phyloP scores from a whole-genome alignment of 2,113 vertebrate genomes.

The Antechinus stuartii region DNA sequence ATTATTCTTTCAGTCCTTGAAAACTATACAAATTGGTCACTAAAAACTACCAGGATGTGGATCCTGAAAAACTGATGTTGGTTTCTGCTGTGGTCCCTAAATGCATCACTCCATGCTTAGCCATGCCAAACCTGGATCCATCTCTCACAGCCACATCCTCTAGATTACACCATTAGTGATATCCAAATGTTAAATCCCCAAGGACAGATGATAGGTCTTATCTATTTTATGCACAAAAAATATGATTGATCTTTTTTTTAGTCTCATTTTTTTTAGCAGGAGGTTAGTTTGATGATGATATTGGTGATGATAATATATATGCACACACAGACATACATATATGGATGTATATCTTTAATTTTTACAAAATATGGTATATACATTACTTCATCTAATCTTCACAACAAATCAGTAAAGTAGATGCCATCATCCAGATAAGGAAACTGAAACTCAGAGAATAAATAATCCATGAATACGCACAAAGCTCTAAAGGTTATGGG shows the following conservation, averaged over 20 bases:
- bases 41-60: neutral
- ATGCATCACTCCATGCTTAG: neutral
- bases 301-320: neutral
- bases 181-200: neutral
- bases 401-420: neutral
- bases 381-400: neutral
- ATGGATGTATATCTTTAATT: neutral
- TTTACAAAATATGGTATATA: neutral
- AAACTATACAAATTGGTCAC: neutral
- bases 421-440: neutral
- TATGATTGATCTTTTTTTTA: neutral
- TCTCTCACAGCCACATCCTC: neutral
- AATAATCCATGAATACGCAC: neutral
- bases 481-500: neutral
- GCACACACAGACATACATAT: neutral
- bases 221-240: neutral
- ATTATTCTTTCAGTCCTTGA: too few relatives aligned
- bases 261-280: conserved; percentile 1
- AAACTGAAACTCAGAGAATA: neutral
- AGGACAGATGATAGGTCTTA: neutral
- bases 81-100: neutral
- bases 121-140: neutral
- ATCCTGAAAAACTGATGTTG: neutral
- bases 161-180: neutral
- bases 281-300: neutral